Evolutionary conservation across 2,113 vertebrate species (phyloP).

Genomic region (Phalacrocorax pelagicus): DNA sequence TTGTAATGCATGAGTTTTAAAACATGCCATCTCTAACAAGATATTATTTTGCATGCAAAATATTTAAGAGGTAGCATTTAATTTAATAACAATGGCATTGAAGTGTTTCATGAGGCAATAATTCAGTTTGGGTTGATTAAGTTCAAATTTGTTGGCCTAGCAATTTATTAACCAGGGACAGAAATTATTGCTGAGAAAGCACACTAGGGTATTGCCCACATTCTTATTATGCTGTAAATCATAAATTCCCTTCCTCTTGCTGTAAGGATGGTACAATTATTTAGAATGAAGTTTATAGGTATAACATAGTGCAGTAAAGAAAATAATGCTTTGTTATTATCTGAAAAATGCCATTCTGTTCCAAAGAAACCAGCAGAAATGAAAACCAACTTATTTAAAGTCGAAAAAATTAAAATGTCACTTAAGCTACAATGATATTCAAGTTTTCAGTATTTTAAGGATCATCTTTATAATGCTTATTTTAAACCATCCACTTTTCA

Average conservation of each 20-base stretch:
- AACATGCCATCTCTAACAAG: background rate
- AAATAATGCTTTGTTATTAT: background rate
- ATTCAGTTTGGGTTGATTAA: conserved; percentile 23
- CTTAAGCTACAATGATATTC: background rate
- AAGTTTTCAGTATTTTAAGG: background rate
- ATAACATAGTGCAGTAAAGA: background rate
- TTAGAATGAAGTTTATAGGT: background rate
- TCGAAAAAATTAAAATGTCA: background rate
- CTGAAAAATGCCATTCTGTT: background rate
- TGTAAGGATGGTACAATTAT: background rate
- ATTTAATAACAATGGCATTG: background rate
- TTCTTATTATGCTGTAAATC: background rate
- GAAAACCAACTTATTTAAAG: background rate
- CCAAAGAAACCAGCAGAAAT: background rate
- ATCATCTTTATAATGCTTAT: background rate
- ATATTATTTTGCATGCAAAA: background rate
- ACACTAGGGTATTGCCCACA: background rate
- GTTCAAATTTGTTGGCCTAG: conserved; percentile 4
- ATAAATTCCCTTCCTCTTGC: background rate
- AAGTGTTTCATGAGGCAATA: conserved; percentile 13
- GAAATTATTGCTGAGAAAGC: conserved; percentile 23
- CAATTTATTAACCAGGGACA: conserved; percentile 5
- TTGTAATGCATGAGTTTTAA: background rate
- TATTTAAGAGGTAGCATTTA: background rate
- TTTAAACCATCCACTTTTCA: background rate